Evolutionary conservation across 1,140 invertebrate species (phyloP).

Genomic region (Drosophila bipectinata): DNA sequence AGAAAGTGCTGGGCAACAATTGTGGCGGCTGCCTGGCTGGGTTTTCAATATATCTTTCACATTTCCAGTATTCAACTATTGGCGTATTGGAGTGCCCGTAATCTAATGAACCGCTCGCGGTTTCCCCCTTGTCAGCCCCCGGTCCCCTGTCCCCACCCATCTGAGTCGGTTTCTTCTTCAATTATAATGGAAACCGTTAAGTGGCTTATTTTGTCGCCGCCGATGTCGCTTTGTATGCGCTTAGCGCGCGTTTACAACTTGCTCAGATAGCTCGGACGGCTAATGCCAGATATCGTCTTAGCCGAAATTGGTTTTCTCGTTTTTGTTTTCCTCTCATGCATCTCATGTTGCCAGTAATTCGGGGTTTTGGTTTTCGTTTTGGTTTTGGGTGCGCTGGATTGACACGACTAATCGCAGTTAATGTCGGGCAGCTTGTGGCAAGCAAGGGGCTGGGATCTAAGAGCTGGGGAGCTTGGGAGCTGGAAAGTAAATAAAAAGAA

Average conservation of each 20-base stretch:
- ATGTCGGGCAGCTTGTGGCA: slow-evolving; percentile 59
- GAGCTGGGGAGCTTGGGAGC: not conserved
- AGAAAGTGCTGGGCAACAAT: slow-evolving; percentile 73
- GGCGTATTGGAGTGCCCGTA: slow-evolving; percentile 50
- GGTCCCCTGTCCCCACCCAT: not conserved
- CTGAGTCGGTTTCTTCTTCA: slow-evolving; percentile 57
- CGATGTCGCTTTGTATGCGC: slow-evolving; percentile 58
- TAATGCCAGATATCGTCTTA: slow-evolving; percentile 58
- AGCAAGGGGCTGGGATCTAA: slow-evolving; percentile 8
- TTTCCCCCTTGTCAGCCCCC: not conserved
- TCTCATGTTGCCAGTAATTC: slow-evolving; percentile 34
- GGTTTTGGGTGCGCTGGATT: slow-evolving; percentile 30
- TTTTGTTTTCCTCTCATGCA: slow-evolving; percentile 9
- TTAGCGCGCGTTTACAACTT: slow-evolving; percentile 51
- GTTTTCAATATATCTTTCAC: slow-evolving; percentile 70
- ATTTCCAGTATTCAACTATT: slow-evolving; percentile 54
- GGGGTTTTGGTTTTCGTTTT: slow-evolving; percentile 5
- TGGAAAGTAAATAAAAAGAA: slow-evolving; percentile 44
- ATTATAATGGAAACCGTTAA: slow-evolving; percentile 79
- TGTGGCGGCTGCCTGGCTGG: slow-evolving; percentile 23
- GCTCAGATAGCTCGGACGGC: slow-evolving; percentile 28
- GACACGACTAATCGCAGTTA: slow-evolving; percentile 58
- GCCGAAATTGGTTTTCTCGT: slow-evolving; percentile 17
- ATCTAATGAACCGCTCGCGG: slow-evolving; percentile 65
- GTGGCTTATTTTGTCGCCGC: slow-evolving; percentile 72